Base-by-base conservation (phyloP, 2,888 invertebrate genomes). In the Tenthredo amoena region DNA sequence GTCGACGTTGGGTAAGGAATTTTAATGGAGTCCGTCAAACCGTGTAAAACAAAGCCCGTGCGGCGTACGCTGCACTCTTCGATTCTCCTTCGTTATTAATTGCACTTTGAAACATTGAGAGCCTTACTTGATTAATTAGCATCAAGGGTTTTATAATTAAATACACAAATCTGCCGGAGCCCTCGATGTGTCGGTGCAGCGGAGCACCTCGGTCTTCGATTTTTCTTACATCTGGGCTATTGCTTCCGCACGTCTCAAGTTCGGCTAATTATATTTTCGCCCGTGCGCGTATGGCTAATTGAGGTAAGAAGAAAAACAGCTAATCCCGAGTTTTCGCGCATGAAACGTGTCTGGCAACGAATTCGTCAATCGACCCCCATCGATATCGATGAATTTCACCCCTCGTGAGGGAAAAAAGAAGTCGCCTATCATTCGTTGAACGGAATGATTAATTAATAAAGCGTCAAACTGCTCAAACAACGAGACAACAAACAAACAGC, bases 91-190 rank as follows among this genome's bases (percentile, higher is more conserved):
- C 90, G 90, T 91, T 91, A 91, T 91, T 91, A 91, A 91, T 90
- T 87, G 89, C 86, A 87, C 88, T 88, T 87, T 87, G 89, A 88
- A 88, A 88, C 89, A 91, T 90, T 88, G 90, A 89, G 88, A 87
- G 87, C 87, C 89, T 89, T 47, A 47, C 83, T 90, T 91, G 91
- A 91, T 91, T 91, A 91, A 91, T 91, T 91, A 89, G 86, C 87
- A 87, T 85, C 87, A 79, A 34, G 65, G 62, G 55, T 65, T 68
- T 68, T 81, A 81, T 79, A 86, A 85, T 34, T 76, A 82, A 77
- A 62, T 83, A 71, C 83, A 47, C 47, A 83, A 83, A 83, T 83
- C 34, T 68, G 68, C 43, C 83, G 68, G 65, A 37, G 5, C 31
- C 58, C 62, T n/a, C 47, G 40, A 15, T 62, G 26, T 50, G 62